These are phyloP conservation scores for Sebastiscus albofasciatus DNA, from an alignment of 2,797 vertebrate genomes.

Conservation along the genomic window DNA sequence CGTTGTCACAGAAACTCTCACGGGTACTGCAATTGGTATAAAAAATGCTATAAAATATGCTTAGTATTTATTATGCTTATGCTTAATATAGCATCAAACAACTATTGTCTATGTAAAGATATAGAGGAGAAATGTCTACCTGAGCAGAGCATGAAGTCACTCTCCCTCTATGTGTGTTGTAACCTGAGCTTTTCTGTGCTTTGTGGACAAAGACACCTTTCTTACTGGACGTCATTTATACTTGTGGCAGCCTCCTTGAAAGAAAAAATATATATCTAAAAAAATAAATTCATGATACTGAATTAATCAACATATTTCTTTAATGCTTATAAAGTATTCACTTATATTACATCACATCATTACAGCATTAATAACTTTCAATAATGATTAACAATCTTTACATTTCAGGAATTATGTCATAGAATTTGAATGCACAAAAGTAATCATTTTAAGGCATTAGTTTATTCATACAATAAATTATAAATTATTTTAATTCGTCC, in stretches of 20 bases:
- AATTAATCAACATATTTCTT: conserved; percentile 23
- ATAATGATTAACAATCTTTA: neutral
- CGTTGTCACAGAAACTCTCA: too few relatives aligned
- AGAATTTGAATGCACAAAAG: neutral
- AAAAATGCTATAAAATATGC: too few relatives aligned
- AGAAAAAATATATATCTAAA: neutral
- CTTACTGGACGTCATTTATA: neutral
- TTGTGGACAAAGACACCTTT: neutral
- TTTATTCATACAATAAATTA: neutral
- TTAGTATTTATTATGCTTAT: too few relatives aligned
- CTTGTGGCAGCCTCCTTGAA: neutral
- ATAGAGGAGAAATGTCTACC: too few relatives aligned
- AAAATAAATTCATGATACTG: neutral
- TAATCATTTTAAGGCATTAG: neutral
- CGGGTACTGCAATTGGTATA: too few relatives aligned
- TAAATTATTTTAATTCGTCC: neutral
- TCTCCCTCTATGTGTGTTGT: too few relatives aligned
- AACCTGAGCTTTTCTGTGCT: too few relatives aligned
- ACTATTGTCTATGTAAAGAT: too few relatives aligned
- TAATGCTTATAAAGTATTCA: conserved; percentile 15
- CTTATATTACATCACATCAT: neutral
- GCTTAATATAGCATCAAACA: too few relatives aligned
- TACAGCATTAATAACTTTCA: neutral
- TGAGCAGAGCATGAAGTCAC: too few relatives aligned
- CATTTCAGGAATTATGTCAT: neutral